Conservation (phyloP, 2,888 invertebrate species). For the Cantharis lateralis region DNA sequence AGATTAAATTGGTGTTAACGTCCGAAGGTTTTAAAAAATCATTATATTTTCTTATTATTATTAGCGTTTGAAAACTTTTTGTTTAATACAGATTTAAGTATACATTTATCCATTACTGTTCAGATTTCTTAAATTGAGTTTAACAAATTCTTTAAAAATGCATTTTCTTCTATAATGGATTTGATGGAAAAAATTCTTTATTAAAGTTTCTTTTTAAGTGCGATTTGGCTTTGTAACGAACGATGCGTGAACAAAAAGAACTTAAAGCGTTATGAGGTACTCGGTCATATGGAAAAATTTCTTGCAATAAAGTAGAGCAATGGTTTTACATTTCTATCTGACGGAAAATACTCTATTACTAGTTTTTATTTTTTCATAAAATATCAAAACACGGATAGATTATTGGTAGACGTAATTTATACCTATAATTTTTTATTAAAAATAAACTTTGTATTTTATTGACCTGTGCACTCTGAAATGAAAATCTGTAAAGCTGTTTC, state of each 20-base stretch:
- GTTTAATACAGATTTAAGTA: not conserved
- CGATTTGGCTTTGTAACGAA: slow-evolving; percentile 17
- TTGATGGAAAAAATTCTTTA: slow-evolving; percentile 26
- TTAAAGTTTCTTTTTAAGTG: slow-evolving; percentile 25
- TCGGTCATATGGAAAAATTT: slow-evolving; percentile 21
- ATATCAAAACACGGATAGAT: not conserved
- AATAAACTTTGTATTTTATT: not conserved
- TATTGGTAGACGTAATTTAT: not conserved
- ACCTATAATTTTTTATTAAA: not conserved
- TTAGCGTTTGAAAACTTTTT: not conserved
- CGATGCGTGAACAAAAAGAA: slow-evolving; percentile 26
- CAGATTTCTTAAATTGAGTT: slow-evolving; percentile 19
- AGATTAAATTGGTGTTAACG: not conserved
- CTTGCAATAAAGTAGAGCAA: slow-evolving; percentile 16
- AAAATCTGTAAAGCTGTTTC: slow-evolving; percentile 19
- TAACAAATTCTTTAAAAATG: slow-evolving; percentile 23
- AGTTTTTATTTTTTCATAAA: not conserved
- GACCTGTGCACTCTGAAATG: slow-evolving; percentile 13
- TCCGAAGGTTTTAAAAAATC: not conserved
- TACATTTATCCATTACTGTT: not conserved
- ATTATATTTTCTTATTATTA: not conserved
- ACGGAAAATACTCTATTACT: slow-evolving; percentile 19
- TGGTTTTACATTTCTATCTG: slow-evolving; percentile 19
- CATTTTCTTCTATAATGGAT: slow-evolving; percentile 20
- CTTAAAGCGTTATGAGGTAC: slow-evolving; percentile 23